phyloP scores from a whole-genome alignment of 1,140 invertebrate species.

The Gonatopus flavifemur region DNA sequence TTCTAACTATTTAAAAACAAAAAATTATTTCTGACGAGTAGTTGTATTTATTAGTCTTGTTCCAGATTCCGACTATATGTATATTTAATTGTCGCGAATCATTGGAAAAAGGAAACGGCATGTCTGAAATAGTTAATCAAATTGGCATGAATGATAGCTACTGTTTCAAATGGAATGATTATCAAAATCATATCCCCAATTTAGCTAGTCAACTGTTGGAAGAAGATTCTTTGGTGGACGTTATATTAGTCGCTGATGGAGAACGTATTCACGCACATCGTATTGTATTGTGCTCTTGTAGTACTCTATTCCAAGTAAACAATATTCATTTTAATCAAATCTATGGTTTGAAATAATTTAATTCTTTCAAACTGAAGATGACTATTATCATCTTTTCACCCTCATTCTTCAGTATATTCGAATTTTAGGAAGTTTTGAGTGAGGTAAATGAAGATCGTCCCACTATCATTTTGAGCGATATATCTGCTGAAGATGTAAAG shows the following conservation, averaged over 20 bases:
- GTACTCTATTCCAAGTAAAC: conserved; percentile 61
- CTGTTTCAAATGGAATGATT: conserved; percentile 65
- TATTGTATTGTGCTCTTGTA: conserved; percentile 64
- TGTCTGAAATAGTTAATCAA: conserved; percentile 26
- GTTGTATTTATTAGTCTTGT: too few species aligned
- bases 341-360: neutral
- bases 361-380: neutral
- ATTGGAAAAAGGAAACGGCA: conserved; percentile 34
- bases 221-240: conserved; percentile 60
- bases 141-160: conserved; percentile 33
- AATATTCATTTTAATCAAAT: conserved; percentile 9
- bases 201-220: conserved; percentile 55
- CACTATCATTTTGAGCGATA: conserved; percentile 59
- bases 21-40: too few species aligned
- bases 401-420: neutral
- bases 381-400: neutral
- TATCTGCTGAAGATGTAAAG: conserved; percentile 56
- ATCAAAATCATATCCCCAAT: conserved; percentile 56
- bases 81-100: conserved; percentile 14
- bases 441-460: conserved; percentile 55
- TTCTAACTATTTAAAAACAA: too few species aligned
- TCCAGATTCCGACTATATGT: conserved; percentile 32
- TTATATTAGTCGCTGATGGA: conserved; percentile 59
- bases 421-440: conserved; percentile 51
- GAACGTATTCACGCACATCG: conserved; percentile 60